A percentile compares a stretch with the other conserved stretches of the same genome.
These are phyloP conservation scores for Bungarus multicinctus DNA, from an alignment of 2,113 vertebrate genomes.

Conservation along the genomic window DNA sequence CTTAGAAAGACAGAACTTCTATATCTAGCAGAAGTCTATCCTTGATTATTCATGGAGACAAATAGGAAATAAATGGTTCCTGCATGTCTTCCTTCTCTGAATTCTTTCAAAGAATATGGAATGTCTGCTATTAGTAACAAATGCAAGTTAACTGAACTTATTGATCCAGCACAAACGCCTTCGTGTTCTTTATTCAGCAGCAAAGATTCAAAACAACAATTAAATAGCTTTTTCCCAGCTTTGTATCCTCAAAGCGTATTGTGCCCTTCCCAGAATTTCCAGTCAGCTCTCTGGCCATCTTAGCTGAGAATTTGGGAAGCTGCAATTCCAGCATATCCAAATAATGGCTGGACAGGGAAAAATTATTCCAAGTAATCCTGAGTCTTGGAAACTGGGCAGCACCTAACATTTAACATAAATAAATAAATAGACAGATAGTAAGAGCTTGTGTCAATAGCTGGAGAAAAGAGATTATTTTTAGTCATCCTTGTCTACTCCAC, in stretches of 20 bases:
- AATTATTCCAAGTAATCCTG: not conserved
- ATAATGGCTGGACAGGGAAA: not conserved
- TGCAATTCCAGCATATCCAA: not conserved
- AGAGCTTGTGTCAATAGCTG: not conserved
- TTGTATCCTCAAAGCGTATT: not conserved
- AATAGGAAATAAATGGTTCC: not conserved
- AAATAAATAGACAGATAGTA: not conserved
- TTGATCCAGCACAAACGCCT: not conserved
- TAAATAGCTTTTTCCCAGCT: not conserved
- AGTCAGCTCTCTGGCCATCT: not conserved
- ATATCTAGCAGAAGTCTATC: not conserved
- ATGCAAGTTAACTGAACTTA: not conserved
- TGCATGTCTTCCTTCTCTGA: not conserved
- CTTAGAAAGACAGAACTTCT: not conserved
- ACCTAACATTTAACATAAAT: not conserved
- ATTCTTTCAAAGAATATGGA: not conserved
- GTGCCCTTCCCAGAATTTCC: not conserved
- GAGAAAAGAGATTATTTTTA: not conserved
- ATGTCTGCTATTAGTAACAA: not conserved
- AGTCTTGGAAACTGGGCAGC: not conserved
- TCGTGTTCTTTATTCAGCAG: not conserved
- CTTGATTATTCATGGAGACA: not conserved
- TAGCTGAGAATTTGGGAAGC: not conserved
- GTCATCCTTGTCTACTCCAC: not conserved
- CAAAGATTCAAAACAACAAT: not conserved